Percentiles rank a stretch among this genome's conserved stretches.
Evolutionary conservation across 2,888 invertebrate genomes (phyloP).

Genomic region (Digitonthophagus gazella): DNA sequence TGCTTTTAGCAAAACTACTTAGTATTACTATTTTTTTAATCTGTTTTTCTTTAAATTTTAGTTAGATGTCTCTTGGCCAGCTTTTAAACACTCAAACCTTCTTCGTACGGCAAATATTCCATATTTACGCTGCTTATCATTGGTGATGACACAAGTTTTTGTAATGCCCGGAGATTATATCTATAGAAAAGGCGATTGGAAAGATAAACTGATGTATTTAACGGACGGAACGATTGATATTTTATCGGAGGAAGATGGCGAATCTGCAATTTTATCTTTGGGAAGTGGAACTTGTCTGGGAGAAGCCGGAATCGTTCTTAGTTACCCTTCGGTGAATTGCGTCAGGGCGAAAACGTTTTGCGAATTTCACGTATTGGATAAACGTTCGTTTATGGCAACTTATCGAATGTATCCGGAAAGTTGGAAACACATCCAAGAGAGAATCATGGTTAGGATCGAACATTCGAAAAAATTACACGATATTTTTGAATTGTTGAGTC

Average conservation of each 20-base stretch:
- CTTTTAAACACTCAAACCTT: slow-evolving; percentile 25
- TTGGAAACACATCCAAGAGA: slow-evolving; percentile 15
- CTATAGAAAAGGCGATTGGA: slow-evolving; percentile 55
- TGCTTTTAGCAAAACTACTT: too few relatives aligned
- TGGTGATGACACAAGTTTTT: slow-evolving; percentile 56
- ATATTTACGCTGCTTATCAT: slow-evolving; percentile 54
- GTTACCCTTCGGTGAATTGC: slow-evolving; percentile 22
- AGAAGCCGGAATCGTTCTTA: slow-evolving; percentile 52
- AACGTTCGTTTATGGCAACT: slow-evolving; percentile 18
- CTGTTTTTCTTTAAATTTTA: too few relatives aligned
- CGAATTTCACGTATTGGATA: slow-evolving; percentile 23
- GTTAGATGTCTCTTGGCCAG: slow-evolving; percentile 26
- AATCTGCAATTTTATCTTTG: slow-evolving; percentile 58
- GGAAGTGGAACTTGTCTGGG: slow-evolving; percentile 56
- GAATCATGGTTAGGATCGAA: slow-evolving; percentile 21
- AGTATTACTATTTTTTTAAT: too few relatives aligned
- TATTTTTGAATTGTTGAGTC: background rate
- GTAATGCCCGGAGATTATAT: slow-evolving; percentile 56
- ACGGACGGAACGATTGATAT: slow-evolving; percentile 56
- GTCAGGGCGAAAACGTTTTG: slow-evolving; percentile 26
- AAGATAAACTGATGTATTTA: slow-evolving; percentile 54
- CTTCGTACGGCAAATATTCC: slow-evolving; percentile 41
- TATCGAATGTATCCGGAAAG: slow-evolving; percentile 18
- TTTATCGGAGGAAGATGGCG: slow-evolving; percentile 56
- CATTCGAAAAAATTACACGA: slow-evolving; percentile 20